A percentile compares a stretch with the other conserved stretches of the same genome.
Evolutionary conservation across 2,888 invertebrate genomes (phyloP).

Genomic region (Tipula lateralis): DNA sequence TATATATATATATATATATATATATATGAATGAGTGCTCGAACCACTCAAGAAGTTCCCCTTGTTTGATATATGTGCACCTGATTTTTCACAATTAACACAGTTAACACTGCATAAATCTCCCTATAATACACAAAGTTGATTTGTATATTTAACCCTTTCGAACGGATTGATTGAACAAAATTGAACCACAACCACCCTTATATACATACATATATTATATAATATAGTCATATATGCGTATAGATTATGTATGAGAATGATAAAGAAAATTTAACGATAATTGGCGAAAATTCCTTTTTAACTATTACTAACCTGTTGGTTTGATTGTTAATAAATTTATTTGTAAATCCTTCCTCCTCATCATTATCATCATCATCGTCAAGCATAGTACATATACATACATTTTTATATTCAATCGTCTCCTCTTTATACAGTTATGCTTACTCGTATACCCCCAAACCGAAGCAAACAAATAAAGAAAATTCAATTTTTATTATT

Average conservation of each 20-base stretch:
- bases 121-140: background rate
- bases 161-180: background rate
- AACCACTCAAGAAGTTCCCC: slow-evolving; percentile 11
- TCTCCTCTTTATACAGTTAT: background rate
- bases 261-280: background rate
- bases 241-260: background rate
- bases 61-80: background rate
- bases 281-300: slow-evolving; percentile 20
- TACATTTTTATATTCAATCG: background rate
- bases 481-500: slow-evolving; percentile 19
- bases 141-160: background rate
- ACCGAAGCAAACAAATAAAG: slow-evolving; percentile 1
- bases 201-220: background rate
- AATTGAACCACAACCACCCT: background rate
- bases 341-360: slow-evolving; percentile 5
- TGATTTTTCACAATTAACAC: slow-evolving; percentile 7
- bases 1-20: too few species aligned
- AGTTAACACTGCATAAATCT: background rate
- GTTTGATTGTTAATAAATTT: slow-evolving; percentile 14
- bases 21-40: too few species aligned
- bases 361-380: background rate
- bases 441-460: background rate
- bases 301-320: slow-evolving; percentile 11
- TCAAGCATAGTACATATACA: too few species aligned
- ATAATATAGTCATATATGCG: background rate